Evolutionary conservation across 1,140 invertebrate species (phyloP), one percentile per base, ranked within the genome.

Genomic region (Sarcophaga peregrina): DNA sequence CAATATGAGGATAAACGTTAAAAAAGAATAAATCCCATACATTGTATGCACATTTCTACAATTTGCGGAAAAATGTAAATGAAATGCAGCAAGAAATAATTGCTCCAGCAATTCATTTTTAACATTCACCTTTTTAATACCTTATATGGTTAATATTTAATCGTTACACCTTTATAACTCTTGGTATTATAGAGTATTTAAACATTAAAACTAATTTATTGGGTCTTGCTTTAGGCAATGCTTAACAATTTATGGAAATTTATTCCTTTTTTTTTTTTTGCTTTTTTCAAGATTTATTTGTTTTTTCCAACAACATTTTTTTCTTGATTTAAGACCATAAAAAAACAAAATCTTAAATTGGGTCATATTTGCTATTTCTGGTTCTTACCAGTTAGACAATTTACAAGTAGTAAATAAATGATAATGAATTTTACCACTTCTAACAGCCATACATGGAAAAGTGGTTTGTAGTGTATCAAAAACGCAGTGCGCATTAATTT

Each of bases 301-400:
- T 15, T 68, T 68, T 37, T 62, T 68, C n/a, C 20, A 2, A 9
- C 20, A n/a, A n/a, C n/a, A n/a, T 68, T 15, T 25, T 25, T 68
- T 68, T 20, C 25, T 37, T 37, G 25, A 37, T 37, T 37, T 37
- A 37, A 37, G 4, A 37, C 25, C 25, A 37, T 37, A 20, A 68
- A 68, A 58, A 58, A 58, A 68, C 25, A 37, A 37, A 37, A 37
- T 37, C n/a, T 17, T 15, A 25, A 68, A 68, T 68, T 68, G 20
- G 62, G 62, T 68, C 62, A 68, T 68, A 20, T 58, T 68, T 20
- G 62, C 62, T 68, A 68, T 68, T 68, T 68, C 62, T 68, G 62
- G 62, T 68, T 68, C 6, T 68, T 68, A n/a, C 8, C 20, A 20
- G 17, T 9, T 20, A 68, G 62, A 68, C 62, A 68, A 68, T 8